phyloP scores from a whole-genome alignment of 2,797 vertebrate genomes.

The Sphaeramia orbicularis region DNA sequence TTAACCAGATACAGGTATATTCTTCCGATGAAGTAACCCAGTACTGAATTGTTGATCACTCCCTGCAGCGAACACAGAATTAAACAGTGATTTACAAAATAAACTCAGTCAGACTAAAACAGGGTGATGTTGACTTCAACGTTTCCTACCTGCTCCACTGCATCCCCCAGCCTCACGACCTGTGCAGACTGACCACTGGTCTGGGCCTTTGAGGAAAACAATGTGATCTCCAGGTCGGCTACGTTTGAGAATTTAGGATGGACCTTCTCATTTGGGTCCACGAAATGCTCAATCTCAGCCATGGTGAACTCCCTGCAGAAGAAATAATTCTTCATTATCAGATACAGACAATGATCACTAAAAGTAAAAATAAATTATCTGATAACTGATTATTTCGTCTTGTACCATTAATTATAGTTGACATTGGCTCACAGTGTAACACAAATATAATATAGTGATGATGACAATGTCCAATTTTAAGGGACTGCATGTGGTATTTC shows the following conservation, averaged over 20 bases:
- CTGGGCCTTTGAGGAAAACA: conserved; percentile 97
- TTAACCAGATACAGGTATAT: conserved; percentile 98
- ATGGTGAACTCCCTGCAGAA: conserved; percentile 97
- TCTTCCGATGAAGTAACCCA: conserved; percentile 98
- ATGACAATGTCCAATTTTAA: no score
- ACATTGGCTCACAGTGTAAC: no score
- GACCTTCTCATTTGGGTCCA: conserved; percentile 95
- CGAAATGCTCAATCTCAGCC: conserved; percentile 99
- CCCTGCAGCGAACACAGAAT: conserved; percentile 79
- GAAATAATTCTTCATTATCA: no score
- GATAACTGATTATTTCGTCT: no score
- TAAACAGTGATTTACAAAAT: no score
- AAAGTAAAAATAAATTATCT: no score
- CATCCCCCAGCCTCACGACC: conserved; percentile 93
- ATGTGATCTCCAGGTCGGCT: conserved; percentile 89
- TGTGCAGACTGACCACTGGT: conserved; percentile 96
- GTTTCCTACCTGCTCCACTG: conserved; percentile 95
- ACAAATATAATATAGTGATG: no score
- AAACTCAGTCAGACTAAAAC: no score
- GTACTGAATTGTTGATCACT: conserved; percentile 97
- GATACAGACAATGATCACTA: no score
- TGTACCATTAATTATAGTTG: no score
- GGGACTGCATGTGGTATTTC: no score
- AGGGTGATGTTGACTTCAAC: no score
- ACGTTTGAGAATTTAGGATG: conserved; percentile 94